Evolutionary conservation across 2,113 vertebrate genomes (phyloP), one percentile per base, ranked within the genome.

Genomic region (Seriola rivoliana): DNA sequence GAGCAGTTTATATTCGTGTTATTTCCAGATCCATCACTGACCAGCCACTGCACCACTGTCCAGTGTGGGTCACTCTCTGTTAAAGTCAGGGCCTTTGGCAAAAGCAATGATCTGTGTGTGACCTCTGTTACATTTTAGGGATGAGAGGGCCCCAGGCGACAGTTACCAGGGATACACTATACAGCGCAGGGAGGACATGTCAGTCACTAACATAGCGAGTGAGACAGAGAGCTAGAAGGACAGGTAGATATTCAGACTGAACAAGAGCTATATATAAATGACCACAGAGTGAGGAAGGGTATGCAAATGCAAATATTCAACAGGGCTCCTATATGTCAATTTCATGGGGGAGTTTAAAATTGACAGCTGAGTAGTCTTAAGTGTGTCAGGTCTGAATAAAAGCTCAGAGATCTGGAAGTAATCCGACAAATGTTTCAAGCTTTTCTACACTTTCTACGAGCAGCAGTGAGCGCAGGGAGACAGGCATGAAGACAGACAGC

Each of bases 71-170:
- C 88, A 86, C 85, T 81, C 86, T 40, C 72, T 76, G 84, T 85
- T 91, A 83, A 87, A 89, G 80, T 86, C 90, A 71, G 58, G 74
- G 14, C 88, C 88, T 87, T 84, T 75, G 90, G 88, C 87, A 57
- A 89, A 84, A 82, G 88, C 83, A 59, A 85, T 88, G 90, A 93
- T 91, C 92, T 90, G 90, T 87, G 84, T 25, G 54, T 89, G 90
- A 93, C 93, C 93, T 90, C 87, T 71, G 90, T 75, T 78, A 81
- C 82, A 85, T 82, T 90, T 88, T 83, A 80, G 84, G 83, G 87
- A 89, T 88, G 90, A 90, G 69, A 57, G 75, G 71, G 82, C 90
- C 89, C 38, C 60, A 0, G 88, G 90, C 82, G 75, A 92, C 88
- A 84, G 90, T 91, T 84, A 72, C 83, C 86, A 85, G 44, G 84